phyloP scores from a whole-genome alignment of 2,888 invertebrate genomes.

The Drosophila parthenogenetica region DNA sequence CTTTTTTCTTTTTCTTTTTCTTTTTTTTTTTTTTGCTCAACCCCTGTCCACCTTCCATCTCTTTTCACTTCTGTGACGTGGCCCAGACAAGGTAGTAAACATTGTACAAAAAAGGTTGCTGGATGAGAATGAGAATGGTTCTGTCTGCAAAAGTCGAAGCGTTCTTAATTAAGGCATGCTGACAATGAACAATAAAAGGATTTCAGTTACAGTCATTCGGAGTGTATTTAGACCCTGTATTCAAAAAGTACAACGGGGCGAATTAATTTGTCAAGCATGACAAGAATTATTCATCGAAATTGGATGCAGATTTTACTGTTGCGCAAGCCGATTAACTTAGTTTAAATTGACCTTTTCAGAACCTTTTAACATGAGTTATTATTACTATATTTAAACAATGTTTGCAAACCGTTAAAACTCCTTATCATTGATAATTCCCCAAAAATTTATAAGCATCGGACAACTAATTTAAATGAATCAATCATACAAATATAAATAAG shows the following conservation, averaged over 20 bases:
- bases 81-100: conserved; percentile 50
- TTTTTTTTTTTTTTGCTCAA: background rate
- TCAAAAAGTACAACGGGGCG: background rate
- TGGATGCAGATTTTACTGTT: too few species aligned
- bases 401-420: too few species aligned
- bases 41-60: background rate
- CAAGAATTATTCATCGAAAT: too few species aligned
- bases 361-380: too few species aligned
- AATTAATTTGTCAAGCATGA: background rate
- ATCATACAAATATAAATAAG: too few species aligned
- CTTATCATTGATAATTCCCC: too few species aligned
- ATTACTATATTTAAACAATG: too few species aligned
- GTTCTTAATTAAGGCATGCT: conserved; percentile 72
- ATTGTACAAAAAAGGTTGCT: conserved; percentile 21
- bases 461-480: too few species aligned
- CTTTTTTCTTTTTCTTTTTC: conserved; percentile 6
- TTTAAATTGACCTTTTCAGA: too few species aligned
- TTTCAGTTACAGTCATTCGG: conserved; percentile 28
- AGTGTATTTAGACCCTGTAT: background rate
- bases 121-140: conserved; percentile 4
- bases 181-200: conserved; percentile 70
- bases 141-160: conserved; percentile 59
- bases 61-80: conserved; percentile 8
- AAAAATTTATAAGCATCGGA: too few species aligned
- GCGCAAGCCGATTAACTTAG: too few species aligned